phyloP scores from a whole-genome alignment of 2,888 invertebrate genomes.

The Prosopocoilus inquinatus region DNA sequence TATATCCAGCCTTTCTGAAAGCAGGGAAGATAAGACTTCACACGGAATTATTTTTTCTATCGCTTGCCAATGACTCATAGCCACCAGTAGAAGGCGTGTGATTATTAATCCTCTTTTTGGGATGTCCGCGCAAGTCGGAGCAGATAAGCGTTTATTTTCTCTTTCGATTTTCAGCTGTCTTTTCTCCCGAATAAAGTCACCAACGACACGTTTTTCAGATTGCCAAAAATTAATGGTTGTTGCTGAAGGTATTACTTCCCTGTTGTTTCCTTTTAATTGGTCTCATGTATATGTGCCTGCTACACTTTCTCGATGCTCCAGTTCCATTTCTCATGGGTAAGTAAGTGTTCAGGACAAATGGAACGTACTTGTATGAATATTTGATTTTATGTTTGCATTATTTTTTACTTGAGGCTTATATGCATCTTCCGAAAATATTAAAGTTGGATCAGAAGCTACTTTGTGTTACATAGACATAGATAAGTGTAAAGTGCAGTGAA shows the following conservation, averaged over 20 bases:
- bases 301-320: constrained; percentile 97
- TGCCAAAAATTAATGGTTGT: constrained; percentile 95
- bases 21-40: no score
- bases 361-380: no score
- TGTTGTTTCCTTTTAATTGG: constrained; percentile 95
- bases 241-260: constrained; percentile 86
- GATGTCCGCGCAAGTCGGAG: no score
- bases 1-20: no score
- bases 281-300: constrained; percentile 99
- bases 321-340: constrained; percentile 98
- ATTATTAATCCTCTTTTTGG: no score
- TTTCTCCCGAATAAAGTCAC: no score
- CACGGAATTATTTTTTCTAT: no score
- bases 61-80: no score
- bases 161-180: no score
- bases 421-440: constrained; percentile 61
- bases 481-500: constrained; percentile 86
- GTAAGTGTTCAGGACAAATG: constrained; percentile 10
- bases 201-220: constrained; percentile 73
- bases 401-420: constrained; percentile 55
- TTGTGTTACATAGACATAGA: constrained; percentile 96
- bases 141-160: no score
- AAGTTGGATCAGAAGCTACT: constrained; percentile 77
- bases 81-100: no score
- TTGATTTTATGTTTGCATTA: constrained; percentile 1